Evolutionary conservation across 1,140 invertebrate species (phyloP).

Genomic region (Ladona fulva): DNA sequence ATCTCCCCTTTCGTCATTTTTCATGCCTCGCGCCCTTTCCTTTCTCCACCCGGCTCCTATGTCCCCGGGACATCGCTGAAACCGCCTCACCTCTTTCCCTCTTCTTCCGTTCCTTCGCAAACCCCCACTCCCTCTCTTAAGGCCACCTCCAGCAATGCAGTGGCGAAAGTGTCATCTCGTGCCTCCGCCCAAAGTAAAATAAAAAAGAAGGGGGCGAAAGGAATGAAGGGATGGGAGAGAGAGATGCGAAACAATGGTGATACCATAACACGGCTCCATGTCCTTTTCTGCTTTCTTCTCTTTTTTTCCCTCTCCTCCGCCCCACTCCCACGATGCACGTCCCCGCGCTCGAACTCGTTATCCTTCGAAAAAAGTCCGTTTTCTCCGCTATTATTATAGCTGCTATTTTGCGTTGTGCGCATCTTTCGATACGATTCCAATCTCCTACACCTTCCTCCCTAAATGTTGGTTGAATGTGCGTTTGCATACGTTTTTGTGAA

Average conservation of each 20-base stretch:
- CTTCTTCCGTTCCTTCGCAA: neutral
- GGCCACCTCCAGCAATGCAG: neutral
- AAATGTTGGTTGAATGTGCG: no score
- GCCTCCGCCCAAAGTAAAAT: neutral
- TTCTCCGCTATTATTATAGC: neutral
- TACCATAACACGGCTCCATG: neutral
- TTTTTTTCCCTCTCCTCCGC: neutral
- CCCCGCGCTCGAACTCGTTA: no score
- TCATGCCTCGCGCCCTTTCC: no score
- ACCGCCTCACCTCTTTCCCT: neutral
- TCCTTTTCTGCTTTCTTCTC: neutral
- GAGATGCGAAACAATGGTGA: neutral
- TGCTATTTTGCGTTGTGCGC: neutral
- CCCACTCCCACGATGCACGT: no score
- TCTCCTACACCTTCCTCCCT: neutral
- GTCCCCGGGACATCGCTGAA: neutral
- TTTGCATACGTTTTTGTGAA: no score
- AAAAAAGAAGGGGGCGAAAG: neutral
- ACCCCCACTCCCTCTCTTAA: neutral
- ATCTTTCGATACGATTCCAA: neutral
- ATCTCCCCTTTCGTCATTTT: neutral
- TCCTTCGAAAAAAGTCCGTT: neutral
- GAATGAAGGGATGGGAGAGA: neutral
- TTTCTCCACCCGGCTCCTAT: neutral
- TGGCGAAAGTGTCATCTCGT: slow-evolving; percentile 2